A percentile compares a stretch with the other conserved stretches of the same genome.
Evolutionary conservation across 2,797 vertebrate genomes (phyloP).

Genomic region (Eutrigla gurnardus): DNA sequence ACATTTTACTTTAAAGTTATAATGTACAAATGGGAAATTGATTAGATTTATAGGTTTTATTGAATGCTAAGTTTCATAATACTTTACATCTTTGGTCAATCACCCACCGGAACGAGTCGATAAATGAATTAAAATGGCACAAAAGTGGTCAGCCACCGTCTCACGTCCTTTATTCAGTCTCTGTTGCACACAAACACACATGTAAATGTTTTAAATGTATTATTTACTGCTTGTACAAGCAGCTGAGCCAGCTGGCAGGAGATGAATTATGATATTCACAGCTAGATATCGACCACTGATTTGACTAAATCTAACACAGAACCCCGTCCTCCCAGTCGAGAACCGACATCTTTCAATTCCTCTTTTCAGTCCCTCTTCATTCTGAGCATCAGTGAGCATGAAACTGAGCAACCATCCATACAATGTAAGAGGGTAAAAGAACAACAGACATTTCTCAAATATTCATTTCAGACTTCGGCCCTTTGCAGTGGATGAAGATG

Average conservation of each 20-base stretch:
- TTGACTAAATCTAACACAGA: slow-evolving; percentile 49
- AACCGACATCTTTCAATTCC: slow-evolving; percentile 16
- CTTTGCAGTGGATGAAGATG: slow-evolving; percentile 9
- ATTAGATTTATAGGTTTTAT: slow-evolving; percentile 1
- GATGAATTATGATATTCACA: slow-evolving; percentile 9
- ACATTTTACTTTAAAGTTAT: slow-evolving; percentile 33
- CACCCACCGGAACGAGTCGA: background rate
- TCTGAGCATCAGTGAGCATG: slow-evolving; percentile 1
- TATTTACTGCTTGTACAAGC: too few species aligned
- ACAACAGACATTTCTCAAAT: slow-evolving; percentile 7
- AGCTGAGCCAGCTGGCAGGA: slow-evolving; percentile 14
- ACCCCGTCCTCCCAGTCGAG: background rate
- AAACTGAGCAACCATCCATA: slow-evolving; percentile 10
- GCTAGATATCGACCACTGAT: slow-evolving; percentile 9
- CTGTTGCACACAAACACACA: slow-evolving; percentile 38
- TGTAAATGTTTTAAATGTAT: background rate
- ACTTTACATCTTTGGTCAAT: slow-evolving; percentile 3
- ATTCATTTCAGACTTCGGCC: slow-evolving; percentile 12
- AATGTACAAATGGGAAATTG: slow-evolving; percentile 37
- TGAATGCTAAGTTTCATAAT: slow-evolving; percentile 14
- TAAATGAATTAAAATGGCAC: slow-evolving; percentile 51
- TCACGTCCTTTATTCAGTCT: slow-evolving; percentile 62
- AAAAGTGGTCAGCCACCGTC: slow-evolving; percentile 19
- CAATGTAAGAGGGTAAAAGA: slow-evolving; percentile 5
- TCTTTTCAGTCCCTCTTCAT: slow-evolving; percentile 20